These are phyloP conservation scores for Dynastes maya DNA, from an alignment of 2,888 invertebrate genomes.

Conservation along the genomic window DNA sequence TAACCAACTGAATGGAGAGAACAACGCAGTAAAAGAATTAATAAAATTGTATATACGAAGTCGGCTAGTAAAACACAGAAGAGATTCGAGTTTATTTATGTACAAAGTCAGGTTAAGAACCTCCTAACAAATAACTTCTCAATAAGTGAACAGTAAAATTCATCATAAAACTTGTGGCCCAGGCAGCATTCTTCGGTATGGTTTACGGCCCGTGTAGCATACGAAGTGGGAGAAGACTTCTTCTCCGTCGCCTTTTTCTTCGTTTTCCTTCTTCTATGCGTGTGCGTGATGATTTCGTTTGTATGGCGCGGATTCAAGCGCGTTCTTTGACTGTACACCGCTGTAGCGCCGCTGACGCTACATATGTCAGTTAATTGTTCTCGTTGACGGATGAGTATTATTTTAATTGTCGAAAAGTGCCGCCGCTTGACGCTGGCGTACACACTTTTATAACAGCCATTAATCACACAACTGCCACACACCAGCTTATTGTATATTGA, in stretches of 20 bases:
- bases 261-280: slow-evolving; percentile 11
- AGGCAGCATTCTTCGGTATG: slow-evolving; percentile 32
- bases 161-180: slow-evolving; percentile 33
- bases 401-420: slow-evolving; percentile 41
- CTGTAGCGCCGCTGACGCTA: slow-evolving; percentile 10
- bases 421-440: slow-evolving; percentile 16
- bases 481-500: slow-evolving; percentile 24
- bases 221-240: slow-evolving; percentile 14
- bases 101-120: slow-evolving; percentile 41
- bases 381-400: slow-evolving; percentile 40
- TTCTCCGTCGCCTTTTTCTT: neutral
- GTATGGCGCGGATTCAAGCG: slow-evolving; percentile 8
- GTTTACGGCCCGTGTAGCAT: slow-evolving; percentile 41
- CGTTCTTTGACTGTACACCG: slow-evolving; percentile 13
- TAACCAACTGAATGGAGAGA: neutral
- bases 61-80: slow-evolving; percentile 16
- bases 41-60: slow-evolving; percentile 16
- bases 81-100: slow-evolving; percentile 29
- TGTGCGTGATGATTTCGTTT: slow-evolving; percentile 3
- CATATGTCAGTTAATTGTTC: slow-evolving; percentile 42
- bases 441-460: slow-evolving; percentile 29
- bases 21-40: slow-evolving; percentile 24
- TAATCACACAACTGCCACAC: slow-evolving; percentile 19
- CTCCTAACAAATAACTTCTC: slow-evolving; percentile 45
- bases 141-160: slow-evolving; percentile 41